Conservation (phyloP, 2,113 vertebrate genomes). For the Paradoxurus hermaphroditus region DNA sequence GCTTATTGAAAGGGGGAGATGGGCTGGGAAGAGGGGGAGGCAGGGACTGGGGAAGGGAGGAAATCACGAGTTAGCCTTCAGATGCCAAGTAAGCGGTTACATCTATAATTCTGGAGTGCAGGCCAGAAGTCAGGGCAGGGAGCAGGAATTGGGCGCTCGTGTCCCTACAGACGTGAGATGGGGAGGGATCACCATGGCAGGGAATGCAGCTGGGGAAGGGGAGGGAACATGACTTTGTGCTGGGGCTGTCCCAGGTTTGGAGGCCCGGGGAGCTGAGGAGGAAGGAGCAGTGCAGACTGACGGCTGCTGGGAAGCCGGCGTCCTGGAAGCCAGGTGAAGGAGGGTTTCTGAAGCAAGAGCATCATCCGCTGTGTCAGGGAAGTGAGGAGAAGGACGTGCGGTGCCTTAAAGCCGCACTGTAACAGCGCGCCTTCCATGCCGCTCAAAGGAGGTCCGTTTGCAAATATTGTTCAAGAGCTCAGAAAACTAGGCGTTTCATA, state of each 20-base stretch:
- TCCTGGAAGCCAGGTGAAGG: not conserved
- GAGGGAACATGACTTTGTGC: not conserved
- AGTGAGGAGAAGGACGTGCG: not conserved
- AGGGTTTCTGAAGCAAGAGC: not conserved
- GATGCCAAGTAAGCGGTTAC: not conserved
- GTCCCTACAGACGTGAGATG: too few relatives aligned
- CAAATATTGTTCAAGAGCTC: not conserved
- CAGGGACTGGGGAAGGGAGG: not conserved
- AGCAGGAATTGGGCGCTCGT: not conserved
- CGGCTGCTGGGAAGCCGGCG: not conserved
- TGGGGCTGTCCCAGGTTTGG: not conserved
- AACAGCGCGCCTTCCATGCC: not conserved
- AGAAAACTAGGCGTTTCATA: not conserved
- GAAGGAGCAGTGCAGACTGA: not conserved
- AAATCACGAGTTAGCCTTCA: not conserved
- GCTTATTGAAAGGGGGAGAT: not conserved
- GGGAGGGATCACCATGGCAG: not conserved
- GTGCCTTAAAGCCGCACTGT: not conserved
- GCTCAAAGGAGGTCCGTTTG: not conserved
- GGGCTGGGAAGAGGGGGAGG: not conserved
- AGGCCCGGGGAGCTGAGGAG: not conserved
- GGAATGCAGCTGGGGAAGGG: not conserved
- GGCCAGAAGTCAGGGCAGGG: not conserved
- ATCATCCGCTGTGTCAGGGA: not conserved
- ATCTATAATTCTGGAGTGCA: not conserved